These are phyloP conservation scores for Glandiceps talaboti DNA, from an alignment of 53 echinoderm and acorn worm genomes.

Conservation along the genomic window DNA sequence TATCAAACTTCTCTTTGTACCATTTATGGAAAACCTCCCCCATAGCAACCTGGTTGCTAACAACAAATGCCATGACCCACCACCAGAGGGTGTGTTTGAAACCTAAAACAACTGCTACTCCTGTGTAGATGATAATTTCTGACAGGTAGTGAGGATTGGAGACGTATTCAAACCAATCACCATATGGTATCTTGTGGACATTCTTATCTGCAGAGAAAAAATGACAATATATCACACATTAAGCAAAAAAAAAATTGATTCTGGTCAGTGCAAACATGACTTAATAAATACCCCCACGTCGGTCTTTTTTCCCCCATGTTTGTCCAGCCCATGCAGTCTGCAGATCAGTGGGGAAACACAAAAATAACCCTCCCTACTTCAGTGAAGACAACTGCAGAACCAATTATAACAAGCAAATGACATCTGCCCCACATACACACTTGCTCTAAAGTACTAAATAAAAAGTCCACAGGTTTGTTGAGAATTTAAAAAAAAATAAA, in stretches of 20 bases:
- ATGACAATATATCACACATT: neutral
- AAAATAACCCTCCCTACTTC: no score
- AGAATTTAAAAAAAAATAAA: no score
- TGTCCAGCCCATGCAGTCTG: no score
- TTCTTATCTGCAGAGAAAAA: neutral
- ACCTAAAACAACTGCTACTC: constrained; percentile 45
- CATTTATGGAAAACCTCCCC: constrained; percentile 46
- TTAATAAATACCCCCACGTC: no score
- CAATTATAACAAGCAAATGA: no score
- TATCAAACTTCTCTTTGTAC: constrained; percentile 54
- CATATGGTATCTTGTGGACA: constrained; percentile 62
- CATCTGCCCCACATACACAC: no score
- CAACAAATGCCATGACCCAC: constrained; percentile 40
- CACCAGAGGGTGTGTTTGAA: constrained; percentile 44
- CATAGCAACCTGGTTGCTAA: constrained; percentile 58
- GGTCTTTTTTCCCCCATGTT: no score
- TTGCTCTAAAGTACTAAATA: no score
- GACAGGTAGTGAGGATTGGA: constrained; percentile 87
- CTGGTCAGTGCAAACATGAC: no score
- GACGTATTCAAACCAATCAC: constrained; percentile 93
- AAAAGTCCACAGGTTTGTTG: no score
- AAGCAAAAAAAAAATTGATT: neutral
- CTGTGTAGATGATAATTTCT: constrained; percentile 63
- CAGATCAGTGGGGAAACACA: no score
- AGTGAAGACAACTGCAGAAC: no score